Percentiles rank a stretch among this genome's conserved stretches.
Evolutionary conservation across 1,140 invertebrate species (phyloP).

Genomic region (Lamellibrachia luymesi): DNA sequence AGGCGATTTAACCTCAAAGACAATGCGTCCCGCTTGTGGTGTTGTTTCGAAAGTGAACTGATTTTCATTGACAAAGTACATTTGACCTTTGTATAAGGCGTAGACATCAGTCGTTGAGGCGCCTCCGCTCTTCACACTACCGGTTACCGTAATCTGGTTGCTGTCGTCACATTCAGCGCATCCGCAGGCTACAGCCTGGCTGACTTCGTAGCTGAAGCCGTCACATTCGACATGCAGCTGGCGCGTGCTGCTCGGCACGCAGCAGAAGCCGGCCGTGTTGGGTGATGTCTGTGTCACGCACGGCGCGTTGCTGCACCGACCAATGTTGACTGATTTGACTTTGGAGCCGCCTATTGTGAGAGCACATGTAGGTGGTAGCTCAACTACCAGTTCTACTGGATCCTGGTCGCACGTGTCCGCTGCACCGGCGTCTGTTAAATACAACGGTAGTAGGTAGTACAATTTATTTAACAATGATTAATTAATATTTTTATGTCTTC

Average conservation of each 20-base stretch:
- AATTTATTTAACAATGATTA: background rate
- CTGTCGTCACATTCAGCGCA: background rate
- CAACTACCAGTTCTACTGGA: background rate
- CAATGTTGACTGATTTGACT: background rate
- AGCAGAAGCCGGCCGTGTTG: background rate
- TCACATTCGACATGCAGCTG: background rate
- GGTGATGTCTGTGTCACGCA: background rate
- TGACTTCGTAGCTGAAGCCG: background rate
- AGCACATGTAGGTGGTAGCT: background rate
- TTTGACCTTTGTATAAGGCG: background rate
- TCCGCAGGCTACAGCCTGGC: background rate
- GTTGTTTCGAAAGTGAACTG: background rate
- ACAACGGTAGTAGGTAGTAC: background rate
- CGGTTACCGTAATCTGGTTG: background rate
- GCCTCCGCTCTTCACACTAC: background rate
- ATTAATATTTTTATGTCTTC: too few relatives aligned
- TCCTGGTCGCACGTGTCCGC: background rate
- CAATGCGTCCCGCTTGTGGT: background rate
- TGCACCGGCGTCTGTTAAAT: background rate
- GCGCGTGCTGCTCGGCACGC: background rate
- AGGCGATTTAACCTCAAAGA: background rate
- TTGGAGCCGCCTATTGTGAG: background rate
- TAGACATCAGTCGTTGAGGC: background rate
- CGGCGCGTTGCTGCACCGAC: background rate
- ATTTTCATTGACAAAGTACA: background rate